These are phyloP conservation scores for Cydia strobilella DNA, from an alignment of 1,140 invertebrate genomes.

Conservation along the genomic window DNA sequence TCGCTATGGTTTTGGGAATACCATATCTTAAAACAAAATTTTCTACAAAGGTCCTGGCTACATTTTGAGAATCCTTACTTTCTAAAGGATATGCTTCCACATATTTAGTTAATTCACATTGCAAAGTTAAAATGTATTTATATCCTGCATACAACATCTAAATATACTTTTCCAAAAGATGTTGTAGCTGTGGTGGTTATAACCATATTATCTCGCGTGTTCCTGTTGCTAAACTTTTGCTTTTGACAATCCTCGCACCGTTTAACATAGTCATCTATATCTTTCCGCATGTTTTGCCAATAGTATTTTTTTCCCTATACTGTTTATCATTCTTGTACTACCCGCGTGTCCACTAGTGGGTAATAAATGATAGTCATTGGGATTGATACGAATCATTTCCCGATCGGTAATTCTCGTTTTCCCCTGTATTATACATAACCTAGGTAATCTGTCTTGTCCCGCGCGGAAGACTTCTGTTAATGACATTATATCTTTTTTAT, in stretches of 20 bases:
- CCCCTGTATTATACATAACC: slow-evolving; percentile 2
- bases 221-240: neutral
- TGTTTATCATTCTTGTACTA: slow-evolving; percentile 24
- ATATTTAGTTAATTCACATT: slow-evolving; percentile 40
- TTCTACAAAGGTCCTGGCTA: slow-evolving; percentile 37
- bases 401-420: neutral
- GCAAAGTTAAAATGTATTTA: slow-evolving; percentile 25
- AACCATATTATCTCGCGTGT: slow-evolving; percentile 5
- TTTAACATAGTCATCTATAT: slow-evolving; percentile 20
- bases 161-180: slow-evolving; percentile 19
- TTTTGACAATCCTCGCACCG: slow-evolving; percentile 28
- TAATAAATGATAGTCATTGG: slow-evolving; percentile 31
- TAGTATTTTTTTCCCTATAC: slow-evolving; percentile 26
- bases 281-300: slow-evolving; percentile 11
- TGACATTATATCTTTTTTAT: no score
- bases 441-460: neutral
- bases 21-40: slow-evolving; percentile 34
- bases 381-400: neutral
- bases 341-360: slow-evolving; percentile 30
- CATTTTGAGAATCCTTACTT: slow-evolving; percentile 37
- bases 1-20: slow-evolving; percentile 19
- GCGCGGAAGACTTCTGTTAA: no score
- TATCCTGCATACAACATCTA: slow-evolving; percentile 10
- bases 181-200: slow-evolving; percentile 14
- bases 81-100: slow-evolving; percentile 41